Base-by-base conservation (phyloP, 2,113 vertebrate species). In the Psammodynastes pulverulentus region DNA sequence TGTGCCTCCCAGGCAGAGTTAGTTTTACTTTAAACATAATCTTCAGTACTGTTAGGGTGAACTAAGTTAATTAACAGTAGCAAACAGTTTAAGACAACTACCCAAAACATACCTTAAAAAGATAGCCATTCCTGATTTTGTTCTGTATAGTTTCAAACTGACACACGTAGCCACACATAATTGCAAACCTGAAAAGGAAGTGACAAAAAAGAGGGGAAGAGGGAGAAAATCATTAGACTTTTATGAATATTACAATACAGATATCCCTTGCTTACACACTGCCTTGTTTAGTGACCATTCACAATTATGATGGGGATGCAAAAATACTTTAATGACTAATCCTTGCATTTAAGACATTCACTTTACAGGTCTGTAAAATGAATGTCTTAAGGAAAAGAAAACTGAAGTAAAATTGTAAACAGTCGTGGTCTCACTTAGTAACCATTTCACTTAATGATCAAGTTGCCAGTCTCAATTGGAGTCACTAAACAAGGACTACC, bases 121-220 rank as follows among this genome's bases (percentile, higher is more conserved):
- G 97, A 95, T 98, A 98, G 91, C 99, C 99, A 93, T 98, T 98
- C 97, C 98, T 99, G 96, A 99, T 98, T 98, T 98, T 99, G 97
- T 99, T 99, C 96, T 99, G 99, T 93, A 99, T 94, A 48, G 97
- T 99, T 93, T 99, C 99, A 95, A 98, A 99, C 90, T 99, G 98
- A 72, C 99, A 98, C 97, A 99, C 97, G 84, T 98, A 97, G 92
- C 99, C 99, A 97, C 99, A 99, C 96, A 99, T 98, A 97, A 99
- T 97, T 91, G 99, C 99, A 96, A 98, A 99, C 99, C 99, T 99
- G 97, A 29, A 94, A 93, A 95, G 89, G 9, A 49, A 48, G 12
- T 46, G 46, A 46, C 24, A 15, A 46, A 86, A 29, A 26, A n/a
- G 23, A 49, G 85, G 26, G 43, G 84, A 49, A 86, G n/a, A 17